Base-by-base conservation (phyloP, 2,113 vertebrate genomes). In the Fregata magnificens region DNA sequence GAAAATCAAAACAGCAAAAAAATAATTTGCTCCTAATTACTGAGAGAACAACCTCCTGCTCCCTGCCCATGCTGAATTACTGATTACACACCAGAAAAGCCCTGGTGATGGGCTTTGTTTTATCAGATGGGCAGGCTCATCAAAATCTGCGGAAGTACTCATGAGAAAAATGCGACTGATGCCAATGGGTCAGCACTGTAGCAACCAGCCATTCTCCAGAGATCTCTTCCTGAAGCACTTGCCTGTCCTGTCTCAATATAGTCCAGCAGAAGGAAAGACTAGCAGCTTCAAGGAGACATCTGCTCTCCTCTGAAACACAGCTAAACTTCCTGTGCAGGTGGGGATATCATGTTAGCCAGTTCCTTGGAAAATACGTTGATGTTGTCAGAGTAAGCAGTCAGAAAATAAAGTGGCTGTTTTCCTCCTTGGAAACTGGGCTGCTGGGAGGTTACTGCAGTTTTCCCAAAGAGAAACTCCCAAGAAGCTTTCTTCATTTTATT, bases 301-400 rank as follows among this genome's bases (percentile, higher is more conserved):
- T 96, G 73, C 28, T 6, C 76, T 63, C 63, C 81, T 81, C 67
- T 84, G 83, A 96, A 94, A 83, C 73, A 91, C 79, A 86, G 91
- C 8, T 32, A 42, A 77, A 71, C 45, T 96, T 97, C 97, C 97
- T 83, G 42, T 38, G 82, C 96, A 97, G 97, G 93, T 95, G 95
- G 87, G 55, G 90, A 89, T 56, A 52, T 71, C 38, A 20, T 85
- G 92, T 88, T 73, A 94, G 71, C 40, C 65, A 94, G 93, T 70
- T 92, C 88, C 86, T 61, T 55, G 86, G 87, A 66, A 95, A 96
- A 82, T 45, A 31, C 1, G 7, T 65, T 69, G 50, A 70, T 40
- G 15, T 50, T 84, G 58, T 86, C 73, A 32, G 40, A 92, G 45
- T 61, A 79, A 91, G 45, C 69, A 61, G 29, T 58, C 58, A 94